Conservation (phyloP, 2,113 vertebrate species). For the Chaenocephalus aceratus region DNA sequence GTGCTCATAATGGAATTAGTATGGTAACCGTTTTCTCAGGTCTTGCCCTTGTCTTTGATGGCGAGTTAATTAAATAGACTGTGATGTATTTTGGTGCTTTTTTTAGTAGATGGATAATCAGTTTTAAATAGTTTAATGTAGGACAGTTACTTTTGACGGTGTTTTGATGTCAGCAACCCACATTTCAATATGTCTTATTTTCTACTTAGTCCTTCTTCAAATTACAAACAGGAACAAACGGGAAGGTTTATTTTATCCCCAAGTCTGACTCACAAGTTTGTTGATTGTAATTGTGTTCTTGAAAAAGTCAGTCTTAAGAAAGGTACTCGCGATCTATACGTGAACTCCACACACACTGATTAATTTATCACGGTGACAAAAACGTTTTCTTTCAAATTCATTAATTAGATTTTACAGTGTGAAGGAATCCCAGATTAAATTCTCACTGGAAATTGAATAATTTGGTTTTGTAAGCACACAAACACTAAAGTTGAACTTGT, state of each 20-base stretch:
- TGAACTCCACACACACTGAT: too few relatives aligned
- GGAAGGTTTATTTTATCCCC: background rate
- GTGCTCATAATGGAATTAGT: background rate
- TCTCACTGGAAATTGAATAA: background rate
- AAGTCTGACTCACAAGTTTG: background rate
- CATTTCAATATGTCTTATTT: background rate
- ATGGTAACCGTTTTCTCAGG: too few relatives aligned
- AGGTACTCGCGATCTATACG: too few relatives aligned
- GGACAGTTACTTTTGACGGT: background rate
- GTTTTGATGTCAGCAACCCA: background rate
- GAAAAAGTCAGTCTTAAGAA: background rate
- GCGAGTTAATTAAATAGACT: too few relatives aligned
- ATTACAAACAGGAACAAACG: background rate
- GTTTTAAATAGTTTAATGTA: background rate
- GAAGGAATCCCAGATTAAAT: background rate
- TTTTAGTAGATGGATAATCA: background rate
- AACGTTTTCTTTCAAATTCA: too few relatives aligned
- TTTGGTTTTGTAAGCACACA: background rate
- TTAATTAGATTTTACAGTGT: background rate
- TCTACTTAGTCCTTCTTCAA: background rate
- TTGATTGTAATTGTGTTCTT: background rate
- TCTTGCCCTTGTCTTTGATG: too few relatives aligned
- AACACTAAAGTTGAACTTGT: too few relatives aligned
- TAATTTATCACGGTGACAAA: too few relatives aligned
- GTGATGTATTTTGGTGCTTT: too few relatives aligned